These are phyloP conservation scores for Nemopilema nomurai DNA, from an alignment of 30 jellyfish, hydroid and myxozoan species.

Conservation along the genomic window DNA sequence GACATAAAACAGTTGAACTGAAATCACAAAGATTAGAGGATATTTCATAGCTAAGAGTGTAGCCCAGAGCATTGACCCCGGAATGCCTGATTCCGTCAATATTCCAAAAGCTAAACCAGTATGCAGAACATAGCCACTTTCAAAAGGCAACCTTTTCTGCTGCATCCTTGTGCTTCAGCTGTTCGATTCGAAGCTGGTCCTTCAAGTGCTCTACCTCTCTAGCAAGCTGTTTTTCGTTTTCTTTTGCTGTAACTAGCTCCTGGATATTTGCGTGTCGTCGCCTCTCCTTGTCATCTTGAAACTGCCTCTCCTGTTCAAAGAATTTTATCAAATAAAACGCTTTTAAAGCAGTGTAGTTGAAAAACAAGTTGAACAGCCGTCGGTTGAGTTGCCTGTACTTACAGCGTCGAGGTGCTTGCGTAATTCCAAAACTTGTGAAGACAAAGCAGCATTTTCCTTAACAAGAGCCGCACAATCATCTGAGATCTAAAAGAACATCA, in stretches of 20 bases:
- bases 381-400: too few species aligned
- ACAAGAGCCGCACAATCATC: slow-evolving; percentile 95
- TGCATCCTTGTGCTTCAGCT: slow-evolving; percentile 65
- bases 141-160: slow-evolving; percentile 62
- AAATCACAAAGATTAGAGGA: too few species aligned
- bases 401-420: slow-evolving; percentile 84
- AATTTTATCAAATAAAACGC: background rate
- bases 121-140: too few species aligned
- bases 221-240: slow-evolving; percentile 62
- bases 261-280: slow-evolving; percentile 87
- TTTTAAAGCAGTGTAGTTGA: too few species aligned
- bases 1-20: too few species aligned
- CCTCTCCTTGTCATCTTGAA: slow-evolving; percentile 64
- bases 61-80: too few species aligned
- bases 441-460: slow-evolving; percentile 92
- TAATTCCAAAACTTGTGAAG: slow-evolving; percentile 83
- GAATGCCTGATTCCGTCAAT: too few species aligned
- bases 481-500: slow-evolving; percentile 66
- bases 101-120: too few species aligned
- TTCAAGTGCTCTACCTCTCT: slow-evolving; percentile 74
- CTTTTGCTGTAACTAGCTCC: slow-evolving; percentile 86
- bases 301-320: slow-evolving; percentile 68
- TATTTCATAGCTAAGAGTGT: too few species aligned
- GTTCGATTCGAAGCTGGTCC: slow-evolving; percentile 64
- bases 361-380: too few species aligned